phyloP scores from a whole-genome alignment of 2,888 invertebrate genomes.

The Venusia cambrica region DNA sequence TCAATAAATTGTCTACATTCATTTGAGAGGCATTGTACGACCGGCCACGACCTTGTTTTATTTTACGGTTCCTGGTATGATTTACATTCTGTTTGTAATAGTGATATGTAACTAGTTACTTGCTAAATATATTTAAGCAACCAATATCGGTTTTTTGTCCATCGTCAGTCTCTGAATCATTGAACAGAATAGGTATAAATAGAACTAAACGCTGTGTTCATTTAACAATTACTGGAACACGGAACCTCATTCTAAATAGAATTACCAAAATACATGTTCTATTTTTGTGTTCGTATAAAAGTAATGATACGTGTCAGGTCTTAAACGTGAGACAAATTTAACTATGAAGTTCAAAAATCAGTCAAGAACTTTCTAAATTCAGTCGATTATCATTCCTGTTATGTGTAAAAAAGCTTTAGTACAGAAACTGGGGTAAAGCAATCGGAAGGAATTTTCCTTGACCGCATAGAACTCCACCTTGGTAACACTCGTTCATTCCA shows the following conservation, averaged over 20 bases:
- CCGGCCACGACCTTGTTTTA: slow-evolving; percentile 63
- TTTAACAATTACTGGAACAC: slow-evolving; percentile 46
- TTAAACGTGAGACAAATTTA: too few relatives aligned
- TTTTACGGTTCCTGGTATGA: slow-evolving; percentile 54
- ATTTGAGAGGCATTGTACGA: slow-evolving; percentile 64
- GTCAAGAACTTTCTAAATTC: too few relatives aligned
- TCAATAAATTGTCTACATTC: slow-evolving; percentile 38
- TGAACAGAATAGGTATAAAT: slow-evolving; percentile 52
- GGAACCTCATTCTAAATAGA: slow-evolving; percentile 35
- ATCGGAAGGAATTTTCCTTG: slow-evolving; percentile 60
- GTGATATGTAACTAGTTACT: too few relatives aligned
- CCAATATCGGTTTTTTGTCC: slow-evolving; percentile 56
- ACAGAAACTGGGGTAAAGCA: slow-evolving; percentile 44
- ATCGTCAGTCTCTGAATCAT: slow-evolving; percentile 58
- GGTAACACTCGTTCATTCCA: slow-evolving; percentile 46
- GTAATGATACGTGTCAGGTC: too few relatives aligned
- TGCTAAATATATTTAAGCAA: too few relatives aligned
- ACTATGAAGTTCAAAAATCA: too few relatives aligned
- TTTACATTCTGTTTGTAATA: too few relatives aligned
- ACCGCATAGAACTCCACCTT: slow-evolving; percentile 64
- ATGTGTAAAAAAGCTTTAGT: slow-evolving; percentile 32
- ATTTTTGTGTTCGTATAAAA: too few relatives aligned
- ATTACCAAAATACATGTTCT: slow-evolving; percentile 37
- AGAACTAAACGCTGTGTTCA: slow-evolving; percentile 45
- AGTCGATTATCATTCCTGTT: too few relatives aligned